phyloP scores from a whole-genome alignment of 2,797 vertebrate species.

The Bufotes viridis region DNA sequence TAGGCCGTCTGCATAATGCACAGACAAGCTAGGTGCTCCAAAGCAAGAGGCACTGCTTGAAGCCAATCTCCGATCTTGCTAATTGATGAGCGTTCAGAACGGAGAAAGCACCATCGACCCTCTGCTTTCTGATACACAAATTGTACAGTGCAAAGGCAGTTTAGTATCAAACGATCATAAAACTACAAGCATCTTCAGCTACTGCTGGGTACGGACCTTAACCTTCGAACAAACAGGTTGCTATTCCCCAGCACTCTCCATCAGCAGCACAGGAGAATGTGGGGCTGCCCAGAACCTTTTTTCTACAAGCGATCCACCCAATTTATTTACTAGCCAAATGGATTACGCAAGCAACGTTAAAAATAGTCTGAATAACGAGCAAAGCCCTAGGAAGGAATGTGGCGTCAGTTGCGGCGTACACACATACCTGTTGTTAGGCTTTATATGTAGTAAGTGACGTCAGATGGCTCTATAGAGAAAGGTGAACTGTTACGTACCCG shows the following conservation, averaged over 20 bases:
- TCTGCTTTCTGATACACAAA: neutral
- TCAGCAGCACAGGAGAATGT: neutral
- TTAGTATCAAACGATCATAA: no score
- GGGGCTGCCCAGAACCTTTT: neutral
- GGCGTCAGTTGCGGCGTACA: neutral
- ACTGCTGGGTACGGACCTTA: neutral
- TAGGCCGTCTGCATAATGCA: neutral
- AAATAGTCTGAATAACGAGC: constrained; percentile 37
- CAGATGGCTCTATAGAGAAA: neutral
- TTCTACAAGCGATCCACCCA: constrained; percentile 14
- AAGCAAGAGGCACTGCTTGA: no score
- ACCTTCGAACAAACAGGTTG: neutral
- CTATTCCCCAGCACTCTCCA: neutral
- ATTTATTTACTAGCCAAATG: neutral
- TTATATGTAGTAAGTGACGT: constrained; percentile 29
- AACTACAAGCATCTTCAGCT: no score
- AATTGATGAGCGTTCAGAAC: no score
- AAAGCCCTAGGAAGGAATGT: constrained; percentile 13
- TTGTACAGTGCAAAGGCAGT: neutral
- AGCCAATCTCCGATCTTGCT: no score
- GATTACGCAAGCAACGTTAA: constrained; percentile 25
- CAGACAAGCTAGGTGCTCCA: no score
- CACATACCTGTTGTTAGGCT: constrained; percentile 21
- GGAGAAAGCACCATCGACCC: no score
- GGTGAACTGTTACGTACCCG: constrained; percentile 18